Conservation (phyloP, 2,797 vertebrate species). For the Synanceia verrucosa region DNA sequence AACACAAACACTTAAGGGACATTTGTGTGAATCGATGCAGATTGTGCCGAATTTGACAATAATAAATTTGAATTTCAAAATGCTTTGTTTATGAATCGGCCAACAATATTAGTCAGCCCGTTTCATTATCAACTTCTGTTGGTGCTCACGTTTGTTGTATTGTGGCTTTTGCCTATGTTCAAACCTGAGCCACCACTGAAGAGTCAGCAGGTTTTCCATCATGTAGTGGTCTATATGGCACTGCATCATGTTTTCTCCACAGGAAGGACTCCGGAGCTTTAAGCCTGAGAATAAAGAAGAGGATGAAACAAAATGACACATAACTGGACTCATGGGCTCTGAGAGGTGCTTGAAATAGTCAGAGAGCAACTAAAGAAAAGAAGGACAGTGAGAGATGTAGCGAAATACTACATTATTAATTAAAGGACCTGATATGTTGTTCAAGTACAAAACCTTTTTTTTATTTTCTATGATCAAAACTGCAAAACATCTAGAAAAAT, state of each 20-base stretch:
- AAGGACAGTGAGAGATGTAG: neutral
- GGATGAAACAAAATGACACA: neutral
- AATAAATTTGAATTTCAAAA: too few species aligned
- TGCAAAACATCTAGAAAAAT: constrained; percentile 92
- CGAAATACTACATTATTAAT: neutral
- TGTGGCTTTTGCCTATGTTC: too few species aligned
- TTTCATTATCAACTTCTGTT: too few species aligned
- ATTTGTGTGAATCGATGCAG: too few species aligned
- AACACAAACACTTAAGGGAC: too few species aligned
- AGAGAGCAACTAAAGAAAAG: neutral
- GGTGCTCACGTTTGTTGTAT: too few species aligned
- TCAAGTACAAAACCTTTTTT: constrained; percentile 85
- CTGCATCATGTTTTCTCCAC: neutral
- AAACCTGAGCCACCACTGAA: too few species aligned
- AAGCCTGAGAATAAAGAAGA: neutral
- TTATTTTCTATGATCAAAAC: constrained; percentile 86
- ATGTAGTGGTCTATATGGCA: neutral
- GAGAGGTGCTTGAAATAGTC: neutral
- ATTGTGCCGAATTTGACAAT: too few species aligned
- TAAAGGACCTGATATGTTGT: constrained; percentile 28
- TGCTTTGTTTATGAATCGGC: too few species aligned
- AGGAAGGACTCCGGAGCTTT: neutral
- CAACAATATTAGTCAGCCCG: too few species aligned
- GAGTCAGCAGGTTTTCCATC: too few species aligned
- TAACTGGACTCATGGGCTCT: neutral